phyloP scores from a whole-genome alignment of 92 coral and sea anemone genomes.

The Epizoanthus scotinus region DNA sequence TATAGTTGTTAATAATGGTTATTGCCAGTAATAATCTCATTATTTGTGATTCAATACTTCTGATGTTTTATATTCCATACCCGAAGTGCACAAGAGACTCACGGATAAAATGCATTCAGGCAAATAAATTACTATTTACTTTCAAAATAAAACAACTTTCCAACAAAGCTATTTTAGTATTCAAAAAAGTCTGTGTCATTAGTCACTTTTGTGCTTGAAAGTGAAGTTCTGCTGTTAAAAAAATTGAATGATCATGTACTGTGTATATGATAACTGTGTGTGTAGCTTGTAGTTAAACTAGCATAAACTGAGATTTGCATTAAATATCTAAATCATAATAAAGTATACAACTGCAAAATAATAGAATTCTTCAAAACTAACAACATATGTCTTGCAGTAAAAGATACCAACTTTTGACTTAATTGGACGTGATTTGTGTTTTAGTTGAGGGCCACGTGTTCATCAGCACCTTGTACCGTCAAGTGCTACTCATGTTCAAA shows the following conservation, averaged over 20 bases:
- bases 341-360: too few species aligned
- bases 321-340: too few species aligned
- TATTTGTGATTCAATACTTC: not conserved
- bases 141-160: too few species aligned
- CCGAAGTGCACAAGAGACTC: constrained; percentile 8
- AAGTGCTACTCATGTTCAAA: too few species aligned
- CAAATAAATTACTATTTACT: constrained; percentile 4
- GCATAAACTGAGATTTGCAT: too few species aligned
- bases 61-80: constrained; percentile 24
- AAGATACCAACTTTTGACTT: too few species aligned
- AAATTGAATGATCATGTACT: constrained; percentile 13
- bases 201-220: constrained; percentile 21
- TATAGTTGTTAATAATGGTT: not conserved
- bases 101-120: constrained; percentile 16
- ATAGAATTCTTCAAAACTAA: too few species aligned
- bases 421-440: too few species aligned
- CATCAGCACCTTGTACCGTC: too few species aligned
- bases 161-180: too few species aligned
- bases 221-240: constrained; percentile 4
- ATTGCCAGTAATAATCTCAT: not conserved
- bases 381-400: too few species aligned
- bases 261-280: constrained; percentile 9
- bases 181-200: not conserved
- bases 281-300: not conserved
- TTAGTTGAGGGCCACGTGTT: too few species aligned